These are phyloP conservation scores for Eupithecia inturbata DNA, from an alignment of 2,888 invertebrate genomes.

Conservation along the genomic window DNA sequence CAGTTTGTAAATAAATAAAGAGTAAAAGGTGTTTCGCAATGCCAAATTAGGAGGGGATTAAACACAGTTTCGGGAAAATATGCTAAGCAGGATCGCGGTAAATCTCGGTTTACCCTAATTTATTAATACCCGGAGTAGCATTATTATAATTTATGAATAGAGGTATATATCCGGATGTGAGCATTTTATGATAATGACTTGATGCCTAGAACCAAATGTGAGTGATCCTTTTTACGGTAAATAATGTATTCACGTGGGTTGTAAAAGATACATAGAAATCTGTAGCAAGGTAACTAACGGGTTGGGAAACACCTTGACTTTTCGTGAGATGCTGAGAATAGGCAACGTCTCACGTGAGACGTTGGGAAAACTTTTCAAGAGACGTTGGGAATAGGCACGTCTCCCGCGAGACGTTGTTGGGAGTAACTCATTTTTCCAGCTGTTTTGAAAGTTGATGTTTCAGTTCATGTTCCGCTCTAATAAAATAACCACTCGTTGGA, in stretches of 20 bases:
- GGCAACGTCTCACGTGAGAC: too few species aligned
- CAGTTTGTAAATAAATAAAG: neutral
- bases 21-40: neutral
- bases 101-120: slow-evolving; percentile 12
- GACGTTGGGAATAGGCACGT: too few species aligned
- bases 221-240: slow-evolving; percentile 21
- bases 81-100: slow-evolving; percentile 5
- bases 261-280: neutral
- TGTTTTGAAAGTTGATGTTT: too few species aligned
- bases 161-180: slow-evolving; percentile 37
- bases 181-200: slow-evolving; percentile 32
- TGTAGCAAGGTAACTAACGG: neutral
- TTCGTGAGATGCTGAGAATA: too few species aligned
- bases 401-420: too few species aligned
- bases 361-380: too few species aligned
- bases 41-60: neutral
- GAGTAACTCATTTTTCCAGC: too few species aligned
- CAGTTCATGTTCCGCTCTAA: too few species aligned
- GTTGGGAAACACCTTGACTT: too few species aligned
- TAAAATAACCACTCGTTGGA: neutral
- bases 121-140: slow-evolving; percentile 4
- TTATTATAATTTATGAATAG: slow-evolving; percentile 45
- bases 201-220: slow-evolving; percentile 6
- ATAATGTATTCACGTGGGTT: neutral
- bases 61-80: neutral